Base-by-base conservation (phyloP, 1,140 invertebrate species). In the Drosophila erecta region DNA sequence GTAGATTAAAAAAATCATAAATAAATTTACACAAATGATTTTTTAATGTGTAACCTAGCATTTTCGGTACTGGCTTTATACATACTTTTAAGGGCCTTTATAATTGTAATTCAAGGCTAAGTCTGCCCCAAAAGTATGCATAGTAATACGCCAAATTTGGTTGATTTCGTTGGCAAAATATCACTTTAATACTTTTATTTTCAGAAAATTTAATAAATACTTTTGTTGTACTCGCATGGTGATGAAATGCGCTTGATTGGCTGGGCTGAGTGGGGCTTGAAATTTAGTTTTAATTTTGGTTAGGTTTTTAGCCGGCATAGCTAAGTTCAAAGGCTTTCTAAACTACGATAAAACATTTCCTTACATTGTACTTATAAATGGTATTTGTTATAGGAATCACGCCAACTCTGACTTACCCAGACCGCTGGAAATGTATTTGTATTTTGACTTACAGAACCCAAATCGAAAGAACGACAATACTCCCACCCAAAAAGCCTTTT, bases 301-400 rank as follows among this genome's bases (percentile, higher is more conserved):
- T 74, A 57, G 53, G 50, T 75, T 54, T 70, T 70, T 57, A 62
- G 70, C 70, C 79, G 75, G 81, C 83, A 76, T 81, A 72, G 84
- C 83, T 86, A 76, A 76, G 76, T 58, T 87, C 50, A 86, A 87
- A 89, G 70, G 84, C 84, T 89, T 87, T 60, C 79, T 89, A 89
- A 89, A 57, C 84, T 84, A 87, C 85, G 41, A 46, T 69, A 87
- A 84, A 81, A 79, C 73, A 87, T 65, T 76, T 87, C 54, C 51
- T 65, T 77, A 60, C 67, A 76, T 78, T 62, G 61, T 75, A 71
- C 72, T 71, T 70, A 70, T 83, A 61, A 56, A 75, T 57, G 71
- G 62, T 79, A 79, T 74, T 80, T 62, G 57, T 59, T 70, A 59
- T 62, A 70, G 70, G 46, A 81, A 83, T 51, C 51, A 89, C 76